These are phyloP conservation scores for Sebastes jordani DNA, from an alignment of 2,797 vertebrate species.

Conservation along the genomic window DNA sequence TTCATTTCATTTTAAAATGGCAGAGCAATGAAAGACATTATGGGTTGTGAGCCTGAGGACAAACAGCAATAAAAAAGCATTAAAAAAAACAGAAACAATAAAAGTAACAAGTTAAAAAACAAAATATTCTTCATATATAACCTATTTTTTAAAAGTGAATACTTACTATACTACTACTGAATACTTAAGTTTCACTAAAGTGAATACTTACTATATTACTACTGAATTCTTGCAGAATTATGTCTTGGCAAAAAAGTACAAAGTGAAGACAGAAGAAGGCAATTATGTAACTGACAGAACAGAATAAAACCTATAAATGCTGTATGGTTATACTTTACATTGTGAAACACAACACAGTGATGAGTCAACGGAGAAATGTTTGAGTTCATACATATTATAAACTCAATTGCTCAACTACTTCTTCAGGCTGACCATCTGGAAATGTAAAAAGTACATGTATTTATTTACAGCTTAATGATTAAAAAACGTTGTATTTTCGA, in stretches of 20 bases:
- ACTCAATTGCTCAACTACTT: neutral
- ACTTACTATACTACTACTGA: neutral
- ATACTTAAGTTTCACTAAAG: too few relatives aligned
- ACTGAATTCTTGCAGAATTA: neutral
- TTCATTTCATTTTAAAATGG: neutral
- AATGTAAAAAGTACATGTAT: neutral
- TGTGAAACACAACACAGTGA: neutral
- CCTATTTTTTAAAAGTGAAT: neutral
- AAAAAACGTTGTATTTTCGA: neutral
- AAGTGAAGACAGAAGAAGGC: too few relatives aligned
- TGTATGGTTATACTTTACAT: neutral
- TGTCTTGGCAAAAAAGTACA: neutral
- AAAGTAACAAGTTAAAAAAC: neutral
- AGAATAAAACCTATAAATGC: neutral
- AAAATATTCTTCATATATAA: neutral
- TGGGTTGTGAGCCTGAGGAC: neutral
- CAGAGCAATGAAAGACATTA: neutral
- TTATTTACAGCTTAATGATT: neutral
- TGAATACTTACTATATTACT: neutral
- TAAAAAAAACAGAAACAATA: neutral
- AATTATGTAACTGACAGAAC: neutral
- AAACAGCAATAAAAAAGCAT: neutral
- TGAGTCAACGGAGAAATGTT: neutral
- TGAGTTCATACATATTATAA: neutral
- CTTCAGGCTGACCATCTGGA: neutral